Evolutionary conservation across 2,888 invertebrate genomes (phyloP), one percentile per base, ranked within the genome.

Genomic region (Hydrotaea diabolus): DNA sequence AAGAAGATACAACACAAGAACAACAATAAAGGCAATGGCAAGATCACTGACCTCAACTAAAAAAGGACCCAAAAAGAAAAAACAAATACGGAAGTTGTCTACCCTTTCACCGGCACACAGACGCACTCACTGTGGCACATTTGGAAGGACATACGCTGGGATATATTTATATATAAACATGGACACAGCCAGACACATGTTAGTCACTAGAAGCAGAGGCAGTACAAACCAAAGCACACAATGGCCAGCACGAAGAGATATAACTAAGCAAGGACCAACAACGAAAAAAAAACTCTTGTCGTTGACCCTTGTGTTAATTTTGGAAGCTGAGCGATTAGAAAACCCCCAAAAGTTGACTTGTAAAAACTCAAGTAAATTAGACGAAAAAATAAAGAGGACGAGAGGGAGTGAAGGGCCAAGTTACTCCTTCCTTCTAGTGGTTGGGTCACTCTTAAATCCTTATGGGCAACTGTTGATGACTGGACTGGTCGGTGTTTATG

Each of bases 31-130:
- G 13, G n/a, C 15, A 49, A 49, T 2, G 13, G 39, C 57, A 69
- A 73, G 59, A 62, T 77, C 78, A 79, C 62, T 85, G 82, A 85
- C 85, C 82, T 74, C 82, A 82, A 80, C 85, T 11, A 78, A 77
- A 75, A 85, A 82, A 77, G 77, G 31, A 23, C n/a, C n/a, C n/a
- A 17, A 31, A 59, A 75, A 74, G 11, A 13, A 66, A 39, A 39
- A 21, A 66, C 0, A 62, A 80, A 74, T 49, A 64, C 66, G 79
- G 66, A 82, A 80, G 77, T 73, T 31, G 62, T 77, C 77, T 77
- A 59, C 69, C 21, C 71, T 69, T 73, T 57, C 71, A 31, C 23
- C 39, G 9, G 4, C 31, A 2, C 31, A 31, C 31, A 31, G 3
- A 31, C 7, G 31, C 31, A 31, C 2, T 4, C 31, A 31, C 7